Conservation (phyloP, 1,140 invertebrate species). For the Andricus grossulariae region DNA sequence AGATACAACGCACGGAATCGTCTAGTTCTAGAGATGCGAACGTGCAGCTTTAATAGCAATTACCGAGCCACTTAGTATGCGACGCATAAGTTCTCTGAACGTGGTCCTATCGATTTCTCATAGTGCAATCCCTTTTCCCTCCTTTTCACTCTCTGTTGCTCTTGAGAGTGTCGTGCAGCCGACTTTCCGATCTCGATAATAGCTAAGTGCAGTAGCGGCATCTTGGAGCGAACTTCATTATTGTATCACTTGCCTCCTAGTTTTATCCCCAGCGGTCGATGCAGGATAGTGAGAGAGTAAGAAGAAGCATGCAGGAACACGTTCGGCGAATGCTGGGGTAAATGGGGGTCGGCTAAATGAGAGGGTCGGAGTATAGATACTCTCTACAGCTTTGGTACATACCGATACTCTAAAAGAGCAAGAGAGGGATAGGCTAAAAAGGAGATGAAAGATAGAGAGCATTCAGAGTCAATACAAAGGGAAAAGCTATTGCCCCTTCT, state of each 20-base stretch:
- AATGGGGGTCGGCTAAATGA: slow-evolving; percentile 9
- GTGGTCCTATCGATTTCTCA: slow-evolving; percentile 16
- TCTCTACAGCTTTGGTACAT: not conserved
- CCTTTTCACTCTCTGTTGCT: slow-evolving; percentile 14
- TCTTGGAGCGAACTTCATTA: slow-evolving; percentile 30
- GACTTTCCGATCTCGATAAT: slow-evolving; percentile 27
- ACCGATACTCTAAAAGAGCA: not conserved
- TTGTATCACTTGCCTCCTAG: slow-evolving; percentile 22
- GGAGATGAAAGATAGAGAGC: not conserved
- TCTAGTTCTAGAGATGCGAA: not conserved
- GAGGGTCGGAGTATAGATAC: not conserved
- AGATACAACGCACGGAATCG: slow-evolving; percentile 4
- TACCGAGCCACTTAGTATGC: slow-evolving; percentile 12
- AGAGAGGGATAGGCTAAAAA: not conserved
- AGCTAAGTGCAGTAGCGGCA: slow-evolving; percentile 19
- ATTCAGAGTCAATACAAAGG: slow-evolving; percentile 1
- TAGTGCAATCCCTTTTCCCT: not conserved
- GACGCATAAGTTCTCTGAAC: slow-evolving; percentile 14
- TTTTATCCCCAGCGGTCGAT: not conserved
- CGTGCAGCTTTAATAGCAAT: slow-evolving; percentile 27
- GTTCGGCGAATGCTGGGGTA: slow-evolving; percentile 4
- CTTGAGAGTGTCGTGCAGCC: slow-evolving; percentile 9
- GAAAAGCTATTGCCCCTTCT: not conserved
- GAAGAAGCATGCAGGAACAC: slow-evolving; percentile 3
- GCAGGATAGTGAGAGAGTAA: not conserved